phyloP scores from a whole-genome alignment of 2,113 vertebrate genomes.

The Prolemur simus region DNA sequence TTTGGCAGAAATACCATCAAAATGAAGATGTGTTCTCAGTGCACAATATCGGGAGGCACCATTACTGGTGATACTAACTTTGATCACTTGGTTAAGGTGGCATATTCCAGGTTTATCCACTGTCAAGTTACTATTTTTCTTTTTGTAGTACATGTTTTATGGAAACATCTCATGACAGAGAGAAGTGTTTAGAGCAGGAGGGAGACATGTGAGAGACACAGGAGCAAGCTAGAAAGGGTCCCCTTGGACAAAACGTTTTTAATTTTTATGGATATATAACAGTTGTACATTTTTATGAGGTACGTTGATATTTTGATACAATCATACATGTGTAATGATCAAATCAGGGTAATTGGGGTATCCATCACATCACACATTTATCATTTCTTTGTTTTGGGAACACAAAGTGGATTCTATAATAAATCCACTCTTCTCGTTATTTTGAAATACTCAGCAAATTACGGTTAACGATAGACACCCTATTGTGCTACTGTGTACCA shows the following conservation, averaged over 20 bases:
- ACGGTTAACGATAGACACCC: background rate
- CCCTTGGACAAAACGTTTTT: background rate
- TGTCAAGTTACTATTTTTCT: background rate
- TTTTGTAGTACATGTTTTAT: constrained; percentile 25
- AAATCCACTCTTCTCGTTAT: background rate
- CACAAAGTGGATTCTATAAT: background rate
- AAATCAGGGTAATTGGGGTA: background rate
- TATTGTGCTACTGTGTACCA: background rate
- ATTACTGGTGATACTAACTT: background rate
- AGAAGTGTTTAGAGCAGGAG: background rate
- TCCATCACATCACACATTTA: background rate
- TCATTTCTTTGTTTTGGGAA: background rate
- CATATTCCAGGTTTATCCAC: background rate
- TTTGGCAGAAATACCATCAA: constrained; percentile 3
- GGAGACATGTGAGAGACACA: background rate
- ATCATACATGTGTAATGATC: background rate
- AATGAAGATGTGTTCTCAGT: background rate
- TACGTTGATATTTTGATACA: background rate
- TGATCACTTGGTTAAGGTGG: background rate
- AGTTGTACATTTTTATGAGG: background rate
- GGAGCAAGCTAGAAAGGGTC: background rate
- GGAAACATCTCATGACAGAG: background rate
- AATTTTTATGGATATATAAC: background rate
- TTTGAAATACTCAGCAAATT: background rate
- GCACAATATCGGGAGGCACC: background rate